Percentiles rank a stretch among this genome's conserved stretches.
These are phyloP conservation scores for Linyphia triangularis DNA, from an alignment of 2,888 invertebrate species.

Conservation along the genomic window DNA sequence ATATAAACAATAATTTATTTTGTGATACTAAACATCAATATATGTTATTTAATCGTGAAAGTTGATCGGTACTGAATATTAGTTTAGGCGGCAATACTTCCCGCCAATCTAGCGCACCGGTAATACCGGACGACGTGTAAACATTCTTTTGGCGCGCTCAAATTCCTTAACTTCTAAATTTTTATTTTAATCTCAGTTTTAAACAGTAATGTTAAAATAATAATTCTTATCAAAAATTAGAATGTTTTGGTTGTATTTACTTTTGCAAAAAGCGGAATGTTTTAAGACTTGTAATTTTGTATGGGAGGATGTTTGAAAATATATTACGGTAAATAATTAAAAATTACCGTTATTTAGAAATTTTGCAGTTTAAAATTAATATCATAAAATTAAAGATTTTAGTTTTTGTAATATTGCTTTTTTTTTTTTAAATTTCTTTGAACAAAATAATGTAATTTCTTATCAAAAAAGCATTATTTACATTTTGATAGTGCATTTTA, in stretches of 20 bases:
- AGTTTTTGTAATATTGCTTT: no score
- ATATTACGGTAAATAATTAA: no score
- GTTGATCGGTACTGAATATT: slow-evolving; percentile 25
- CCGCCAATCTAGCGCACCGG: slow-evolving; percentile 66
- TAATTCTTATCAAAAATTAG: background rate
- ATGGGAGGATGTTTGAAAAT: background rate
- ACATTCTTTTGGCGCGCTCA: slow-evolving; percentile 54
- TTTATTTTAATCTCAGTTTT: slow-evolving; percentile 6
- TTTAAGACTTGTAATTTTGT: background rate
- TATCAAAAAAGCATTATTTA: background rate
- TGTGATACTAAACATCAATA: background rate
- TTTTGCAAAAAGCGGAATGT: background rate
- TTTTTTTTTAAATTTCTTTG: background rate
- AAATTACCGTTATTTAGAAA: background rate
- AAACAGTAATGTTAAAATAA: background rate
- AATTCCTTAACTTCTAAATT: slow-evolving; percentile 34
- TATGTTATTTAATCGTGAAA: background rate
- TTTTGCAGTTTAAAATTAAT: background rate
- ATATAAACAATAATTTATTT: background rate
- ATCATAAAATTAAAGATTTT: background rate
- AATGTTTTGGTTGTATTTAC: background rate
- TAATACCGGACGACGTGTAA: slow-evolving; percentile 60
- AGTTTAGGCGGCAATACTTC: slow-evolving; percentile 69
- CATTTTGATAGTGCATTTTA: background rate
- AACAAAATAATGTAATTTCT: background rate